Evolutionary conservation across 2,888 invertebrate species (phyloP).

Genomic region (Doris montereyensis): DNA sequence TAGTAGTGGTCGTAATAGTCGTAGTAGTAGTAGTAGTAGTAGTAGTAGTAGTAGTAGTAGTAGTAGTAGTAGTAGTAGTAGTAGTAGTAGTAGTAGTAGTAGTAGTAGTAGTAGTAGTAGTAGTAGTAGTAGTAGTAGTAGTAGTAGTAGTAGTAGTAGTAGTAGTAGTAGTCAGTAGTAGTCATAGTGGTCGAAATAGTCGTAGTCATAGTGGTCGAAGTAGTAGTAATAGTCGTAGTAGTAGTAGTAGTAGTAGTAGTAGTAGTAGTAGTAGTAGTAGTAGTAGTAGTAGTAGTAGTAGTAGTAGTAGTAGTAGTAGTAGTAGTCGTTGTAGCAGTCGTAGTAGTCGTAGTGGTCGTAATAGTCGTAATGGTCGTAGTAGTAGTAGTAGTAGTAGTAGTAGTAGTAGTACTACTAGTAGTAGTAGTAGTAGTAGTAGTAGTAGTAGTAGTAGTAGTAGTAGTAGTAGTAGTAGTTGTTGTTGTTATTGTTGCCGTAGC

Average conservation of each 20-base stretch:
- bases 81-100: neutral
- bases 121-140: neutral
- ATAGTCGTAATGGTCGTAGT: too few species aligned
- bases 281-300: neutral
- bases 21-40: slow-evolving; percentile 8
- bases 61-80: neutral
- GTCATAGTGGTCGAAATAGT: too few species aligned
- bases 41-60: slow-evolving; percentile 6
- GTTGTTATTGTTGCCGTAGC: neutral
- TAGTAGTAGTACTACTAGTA: neutral
- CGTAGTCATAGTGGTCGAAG: neutral
- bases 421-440: slow-evolving; percentile 8
- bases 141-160: neutral
- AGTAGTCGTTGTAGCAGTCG: too few species aligned
- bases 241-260: neutral
- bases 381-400: too few species aligned
- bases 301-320: neutral
- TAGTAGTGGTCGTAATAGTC: neutral
- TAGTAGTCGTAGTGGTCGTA: too few species aligned
- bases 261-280: neutral
- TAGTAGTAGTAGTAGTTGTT: neutral
- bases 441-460: slow-evolving; percentile 1
- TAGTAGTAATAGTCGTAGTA: neutral
- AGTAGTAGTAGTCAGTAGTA: neutral
- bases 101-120: neutral